phyloP scores from a whole-genome alignment of 2,113 vertebrate genomes.

The Chelonoidis abingdonii region DNA sequence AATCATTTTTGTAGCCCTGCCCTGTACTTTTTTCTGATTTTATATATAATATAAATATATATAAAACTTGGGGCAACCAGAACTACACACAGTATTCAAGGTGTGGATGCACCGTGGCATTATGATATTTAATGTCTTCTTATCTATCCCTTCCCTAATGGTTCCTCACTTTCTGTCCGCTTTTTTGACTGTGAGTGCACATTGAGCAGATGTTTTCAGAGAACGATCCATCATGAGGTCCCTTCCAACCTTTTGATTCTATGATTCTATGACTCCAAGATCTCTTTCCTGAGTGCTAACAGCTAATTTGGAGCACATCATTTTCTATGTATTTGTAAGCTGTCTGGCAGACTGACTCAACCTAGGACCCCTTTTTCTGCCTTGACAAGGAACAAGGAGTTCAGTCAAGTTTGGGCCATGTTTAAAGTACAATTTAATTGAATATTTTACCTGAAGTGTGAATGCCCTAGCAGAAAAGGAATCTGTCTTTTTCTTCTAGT shows the following conservation, averaged over 20 bases:
- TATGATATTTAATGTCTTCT: neutral
- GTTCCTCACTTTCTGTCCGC: neutral
- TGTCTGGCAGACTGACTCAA: neutral
- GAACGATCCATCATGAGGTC: neutral
- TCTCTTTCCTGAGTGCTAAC: neutral
- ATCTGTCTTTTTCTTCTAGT: neutral
- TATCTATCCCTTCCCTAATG: neutral
- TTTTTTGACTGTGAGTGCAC: neutral
- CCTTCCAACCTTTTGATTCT: too few species aligned
- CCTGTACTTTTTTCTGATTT: neutral
- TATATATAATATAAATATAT: neutral
- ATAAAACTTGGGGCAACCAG: neutral
- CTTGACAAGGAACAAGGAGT: constrained; percentile 13
- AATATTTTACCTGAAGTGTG: neutral
- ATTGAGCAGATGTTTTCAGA: neutral
- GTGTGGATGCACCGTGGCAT: neutral
- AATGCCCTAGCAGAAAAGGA: neutral
- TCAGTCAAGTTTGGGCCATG: neutral
- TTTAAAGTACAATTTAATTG: neutral
- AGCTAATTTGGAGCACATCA: neutral
- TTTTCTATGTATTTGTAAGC: neutral
- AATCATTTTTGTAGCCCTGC: neutral
- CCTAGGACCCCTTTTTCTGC: neutral
- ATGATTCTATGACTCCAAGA: too few species aligned
- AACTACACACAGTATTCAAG: neutral